Evolutionary conservation across 30 jellyfish, hydroid and myxozoan species (phyloP).

Genomic region (Chrysaora quinquecirrha): DNA sequence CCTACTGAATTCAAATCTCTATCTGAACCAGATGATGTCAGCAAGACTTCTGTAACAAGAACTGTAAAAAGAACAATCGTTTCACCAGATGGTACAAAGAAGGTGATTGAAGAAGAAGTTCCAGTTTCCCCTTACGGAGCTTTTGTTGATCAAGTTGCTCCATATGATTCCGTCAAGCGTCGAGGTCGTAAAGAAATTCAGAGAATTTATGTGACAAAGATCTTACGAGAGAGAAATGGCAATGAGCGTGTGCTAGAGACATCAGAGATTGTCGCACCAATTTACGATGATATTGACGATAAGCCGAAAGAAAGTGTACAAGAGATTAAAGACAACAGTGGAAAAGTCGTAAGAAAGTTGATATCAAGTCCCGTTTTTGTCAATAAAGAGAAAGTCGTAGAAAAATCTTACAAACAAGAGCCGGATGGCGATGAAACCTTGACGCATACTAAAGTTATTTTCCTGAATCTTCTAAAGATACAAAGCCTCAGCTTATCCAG

Average conservation of each 20-base stretch:
- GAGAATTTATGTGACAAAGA: slow-evolving; percentile 69
- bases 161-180: slow-evolving; percentile 26
- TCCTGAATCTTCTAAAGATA: slow-evolving; percentile 32
- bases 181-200: slow-evolving; percentile 48
- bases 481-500: neutral
- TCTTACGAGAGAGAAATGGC: slow-evolving; percentile 77
- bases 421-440: slow-evolving; percentile 68
- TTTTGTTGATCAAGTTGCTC: slow-evolving; percentile 5
- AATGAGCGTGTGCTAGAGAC: slow-evolving; percentile 65
- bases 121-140: slow-evolving; percentile 15
- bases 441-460: slow-evolving; percentile 46
- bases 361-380: slow-evolving; percentile 59
- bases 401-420: slow-evolving; percentile 9
- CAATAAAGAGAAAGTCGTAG: slow-evolving; percentile 32
- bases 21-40: too few species aligned
- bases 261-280: slow-evolving; percentile 63
- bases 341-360: slow-evolving; percentile 7
- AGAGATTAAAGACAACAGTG: neutral
- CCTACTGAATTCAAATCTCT: too few species aligned
- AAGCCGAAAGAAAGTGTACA: slow-evolving; percentile 36
- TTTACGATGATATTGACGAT: slow-evolving; percentile 52
- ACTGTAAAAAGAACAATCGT: slow-evolving; percentile 50
- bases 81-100: slow-evolving; percentile 76
- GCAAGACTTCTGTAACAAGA: slow-evolving; percentile 48
- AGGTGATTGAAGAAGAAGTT: slow-evolving; percentile 76